Conservation (phyloP, 2,888 invertebrate species). For the Melieria picta region DNA sequence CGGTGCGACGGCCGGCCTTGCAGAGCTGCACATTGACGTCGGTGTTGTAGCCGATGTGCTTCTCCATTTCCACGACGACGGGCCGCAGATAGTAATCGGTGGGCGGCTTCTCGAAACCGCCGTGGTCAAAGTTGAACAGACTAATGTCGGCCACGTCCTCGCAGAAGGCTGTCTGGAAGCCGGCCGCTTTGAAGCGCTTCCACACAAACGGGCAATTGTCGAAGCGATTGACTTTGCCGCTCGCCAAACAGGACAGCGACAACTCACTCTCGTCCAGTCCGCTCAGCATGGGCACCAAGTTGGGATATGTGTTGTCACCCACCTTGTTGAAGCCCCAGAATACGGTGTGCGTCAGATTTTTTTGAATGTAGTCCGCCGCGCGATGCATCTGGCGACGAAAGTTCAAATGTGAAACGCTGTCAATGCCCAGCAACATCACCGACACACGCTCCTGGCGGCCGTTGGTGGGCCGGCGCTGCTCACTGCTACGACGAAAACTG, state of each 20-base stretch:
- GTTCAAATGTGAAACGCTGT: conserved; percentile 86
- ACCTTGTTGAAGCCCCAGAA: conserved; percentile 92
- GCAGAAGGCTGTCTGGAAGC: conserved; percentile 81
- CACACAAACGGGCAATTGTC: conserved; percentile 87
- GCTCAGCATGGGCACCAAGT: conserved; percentile 82
- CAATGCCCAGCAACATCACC: conserved; percentile 83
- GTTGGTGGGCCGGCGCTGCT: conserved; percentile 19
- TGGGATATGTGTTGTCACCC: conserved; percentile 94
- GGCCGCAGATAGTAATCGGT: conserved; percentile 87
- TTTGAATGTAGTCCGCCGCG: conserved; percentile 71
- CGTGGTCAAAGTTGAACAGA: conserved; percentile 82
- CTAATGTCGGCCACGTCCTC: conserved; percentile 85
- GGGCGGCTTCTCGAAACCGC: conserved; percentile 81
- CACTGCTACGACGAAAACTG: conserved; percentile 32
- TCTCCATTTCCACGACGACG: conserved; percentile 76
- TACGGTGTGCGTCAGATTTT: conserved; percentile 70
- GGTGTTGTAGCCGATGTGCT: conserved; percentile 72
- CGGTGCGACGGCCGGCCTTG: conserved; percentile 69
- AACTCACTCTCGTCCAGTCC: conserved; percentile 77
- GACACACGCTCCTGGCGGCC: conserved; percentile 66
- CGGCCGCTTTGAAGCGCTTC: conserved; percentile 78
- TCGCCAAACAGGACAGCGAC: conserved; percentile 71
- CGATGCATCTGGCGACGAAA: conserved; percentile 85
- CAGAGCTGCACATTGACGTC: conserved; percentile 56
- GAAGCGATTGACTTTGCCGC: conserved; percentile 68